Evolutionary conservation across 1,140 invertebrate genomes (phyloP).

Genomic region (Gonioctena quinquepunctata): DNA sequence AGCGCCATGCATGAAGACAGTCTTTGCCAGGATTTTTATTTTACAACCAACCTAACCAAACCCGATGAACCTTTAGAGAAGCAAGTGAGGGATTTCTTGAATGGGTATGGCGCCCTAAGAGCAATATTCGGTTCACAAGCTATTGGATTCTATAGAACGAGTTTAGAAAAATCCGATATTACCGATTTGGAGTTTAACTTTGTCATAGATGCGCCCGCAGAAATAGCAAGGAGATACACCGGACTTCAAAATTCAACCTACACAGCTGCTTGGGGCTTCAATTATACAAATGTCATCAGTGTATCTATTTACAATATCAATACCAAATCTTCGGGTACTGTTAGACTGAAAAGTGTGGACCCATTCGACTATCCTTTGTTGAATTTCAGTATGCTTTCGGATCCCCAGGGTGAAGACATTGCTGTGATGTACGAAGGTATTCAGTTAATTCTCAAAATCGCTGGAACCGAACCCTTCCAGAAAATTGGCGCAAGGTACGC

Average conservation of each 20-base stretch:
- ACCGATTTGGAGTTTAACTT: slow-evolving; percentile 23
- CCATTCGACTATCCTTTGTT: slow-evolving; percentile 76
- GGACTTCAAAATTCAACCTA: slow-evolving; percentile 15
- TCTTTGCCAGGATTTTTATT: slow-evolving; percentile 52
- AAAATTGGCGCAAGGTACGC: neutral
- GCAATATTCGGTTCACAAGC: slow-evolving; percentile 22
- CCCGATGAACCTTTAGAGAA: slow-evolving; percentile 16
- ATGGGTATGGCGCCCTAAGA: slow-evolving; percentile 30
- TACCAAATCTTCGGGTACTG: slow-evolving; percentile 77
- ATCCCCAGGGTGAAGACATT: slow-evolving; percentile 68
- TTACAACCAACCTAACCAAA: slow-evolving; percentile 9
- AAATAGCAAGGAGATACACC: slow-evolving; percentile 1
- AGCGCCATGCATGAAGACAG: slow-evolving; percentile 86
- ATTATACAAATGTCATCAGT: slow-evolving; percentile 60
- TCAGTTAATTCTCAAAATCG: slow-evolving; percentile 16
- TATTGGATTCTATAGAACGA: slow-evolving; percentile 25
- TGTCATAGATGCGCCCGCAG: neutral
- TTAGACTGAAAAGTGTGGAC: slow-evolving; percentile 71
- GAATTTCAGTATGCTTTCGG: slow-evolving; percentile 76
- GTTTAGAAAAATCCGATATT: slow-evolving; percentile 26
- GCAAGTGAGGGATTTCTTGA: slow-evolving; percentile 27
- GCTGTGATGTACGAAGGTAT: slow-evolving; percentile 63
- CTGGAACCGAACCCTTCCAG: neutral
- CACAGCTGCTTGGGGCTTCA: neutral
- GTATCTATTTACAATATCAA: slow-evolving; percentile 57